Evolutionary conservation across 2,797 vertebrate genomes (phyloP).

Genomic region (Luscinia luscinia): DNA sequence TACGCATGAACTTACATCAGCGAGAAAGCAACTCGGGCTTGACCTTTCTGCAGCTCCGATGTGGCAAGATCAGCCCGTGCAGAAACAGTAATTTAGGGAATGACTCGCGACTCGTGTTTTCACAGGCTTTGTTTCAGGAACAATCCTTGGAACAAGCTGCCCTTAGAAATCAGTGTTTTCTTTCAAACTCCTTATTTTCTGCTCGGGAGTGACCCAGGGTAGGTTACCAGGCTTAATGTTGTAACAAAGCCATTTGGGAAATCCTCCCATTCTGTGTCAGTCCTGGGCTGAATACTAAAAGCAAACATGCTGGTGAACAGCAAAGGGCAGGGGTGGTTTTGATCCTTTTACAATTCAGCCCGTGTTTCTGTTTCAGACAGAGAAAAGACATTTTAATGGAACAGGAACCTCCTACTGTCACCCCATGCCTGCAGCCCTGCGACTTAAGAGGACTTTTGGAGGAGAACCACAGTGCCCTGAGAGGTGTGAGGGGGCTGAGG

Average conservation of each 20-base stretch:
- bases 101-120: background rate
- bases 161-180: background rate
- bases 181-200: background rate
- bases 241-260: conserved; percentile 30
- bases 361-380: background rate
- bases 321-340: background rate
- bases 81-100: background rate
- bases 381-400: background rate
- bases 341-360: background rate
- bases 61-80: background rate
- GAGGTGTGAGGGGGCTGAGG: background rate
- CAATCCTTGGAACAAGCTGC: background rate
- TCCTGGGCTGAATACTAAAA: background rate
- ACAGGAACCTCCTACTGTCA: background rate
- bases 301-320: background rate
- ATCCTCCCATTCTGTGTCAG: background rate
- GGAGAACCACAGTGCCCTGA: background rate
- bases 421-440: background rate
- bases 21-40: background rate
- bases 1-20: background rate
- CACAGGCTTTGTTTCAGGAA: background rate
- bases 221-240: background rate
- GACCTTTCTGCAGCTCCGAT: conserved; percentile 28
- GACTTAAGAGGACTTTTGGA: background rate
- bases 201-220: background rate